phyloP scores from a whole-genome alignment of 2,113 vertebrate species.

The Epinephelus fuscoguttatus region DNA sequence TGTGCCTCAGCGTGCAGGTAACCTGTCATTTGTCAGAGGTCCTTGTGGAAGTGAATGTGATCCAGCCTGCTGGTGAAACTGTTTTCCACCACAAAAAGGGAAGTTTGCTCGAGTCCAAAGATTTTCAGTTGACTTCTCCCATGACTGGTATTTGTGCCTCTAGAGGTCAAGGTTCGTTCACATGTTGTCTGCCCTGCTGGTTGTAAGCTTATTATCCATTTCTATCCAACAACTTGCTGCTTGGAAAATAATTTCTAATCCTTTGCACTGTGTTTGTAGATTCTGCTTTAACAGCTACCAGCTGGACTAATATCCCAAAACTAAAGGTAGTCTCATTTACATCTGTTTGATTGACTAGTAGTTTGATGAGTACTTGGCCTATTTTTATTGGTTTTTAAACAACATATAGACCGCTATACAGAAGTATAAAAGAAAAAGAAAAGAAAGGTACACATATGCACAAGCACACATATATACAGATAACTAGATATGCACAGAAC shows the following conservation, averaged over 20 bases:
- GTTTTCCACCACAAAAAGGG: constrained; percentile 16
- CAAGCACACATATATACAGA: too few species aligned
- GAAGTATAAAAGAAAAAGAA: too few species aligned
- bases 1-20: neutral
- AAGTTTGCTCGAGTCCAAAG: constrained; percentile 34
- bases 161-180: neutral
- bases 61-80: constrained; percentile 30
- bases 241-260: neutral
- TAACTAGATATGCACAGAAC: too few species aligned
- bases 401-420: too few species aligned
- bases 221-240: neutral
- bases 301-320: too few species aligned
- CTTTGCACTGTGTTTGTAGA: neutral
- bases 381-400: too few species aligned
- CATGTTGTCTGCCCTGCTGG: neutral
- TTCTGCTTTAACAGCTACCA: neutral
- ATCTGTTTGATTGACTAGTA: too few species aligned
- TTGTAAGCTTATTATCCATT: constrained; percentile 22
- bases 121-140: neutral
- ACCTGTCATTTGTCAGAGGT: neutral
- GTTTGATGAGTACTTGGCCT: too few species aligned
- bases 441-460: too few species aligned
- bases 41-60: constrained; percentile 36
- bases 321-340: too few species aligned
- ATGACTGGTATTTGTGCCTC: neutral